Evolutionary conservation across 2,797 vertebrate species (phyloP).

Genomic region (Mormyrus proboscirostris): DNA sequence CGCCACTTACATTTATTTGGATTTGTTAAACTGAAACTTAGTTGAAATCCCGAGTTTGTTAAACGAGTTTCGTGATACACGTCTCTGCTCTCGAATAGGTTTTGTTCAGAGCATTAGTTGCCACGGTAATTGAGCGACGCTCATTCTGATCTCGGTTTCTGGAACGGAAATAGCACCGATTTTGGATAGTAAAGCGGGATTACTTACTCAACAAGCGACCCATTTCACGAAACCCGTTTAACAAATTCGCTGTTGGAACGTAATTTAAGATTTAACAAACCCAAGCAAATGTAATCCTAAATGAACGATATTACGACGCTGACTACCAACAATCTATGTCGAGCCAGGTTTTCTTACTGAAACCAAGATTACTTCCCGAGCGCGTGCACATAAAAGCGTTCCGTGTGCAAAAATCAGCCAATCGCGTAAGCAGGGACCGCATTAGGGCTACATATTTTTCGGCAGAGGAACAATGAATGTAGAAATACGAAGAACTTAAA

Average conservation of each 20-base stretch:
- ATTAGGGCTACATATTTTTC: not conserved
- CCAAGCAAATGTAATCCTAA: not conserved
- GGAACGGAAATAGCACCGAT: not conserved
- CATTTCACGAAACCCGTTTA: not conserved
- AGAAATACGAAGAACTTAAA: not conserved
- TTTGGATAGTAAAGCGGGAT: not conserved
- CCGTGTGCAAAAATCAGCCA: not conserved
- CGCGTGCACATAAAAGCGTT: not conserved
- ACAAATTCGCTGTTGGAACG: not conserved
- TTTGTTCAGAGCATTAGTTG: conserved; percentile 1
- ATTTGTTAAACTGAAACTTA: not conserved
- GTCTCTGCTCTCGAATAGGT: not conserved
- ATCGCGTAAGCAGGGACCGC: not conserved
- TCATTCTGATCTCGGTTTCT: not conserved
- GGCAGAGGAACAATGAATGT: not conserved
- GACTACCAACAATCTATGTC: conserved; percentile 1
- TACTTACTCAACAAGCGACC: not conserved
- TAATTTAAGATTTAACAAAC: not conserved
- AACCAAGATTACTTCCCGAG: conserved; percentile 6
- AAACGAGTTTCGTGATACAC: not conserved
- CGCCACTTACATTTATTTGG: not conserved
- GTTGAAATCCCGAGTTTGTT: not conserved
- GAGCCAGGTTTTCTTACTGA: not conserved
- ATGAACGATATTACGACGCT: not conserved
- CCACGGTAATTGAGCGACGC: not conserved